These are phyloP conservation scores for Ricordea florida DNA, from an alignment of 92 coral and sea anemone genomes.

Conservation along the genomic window DNA sequence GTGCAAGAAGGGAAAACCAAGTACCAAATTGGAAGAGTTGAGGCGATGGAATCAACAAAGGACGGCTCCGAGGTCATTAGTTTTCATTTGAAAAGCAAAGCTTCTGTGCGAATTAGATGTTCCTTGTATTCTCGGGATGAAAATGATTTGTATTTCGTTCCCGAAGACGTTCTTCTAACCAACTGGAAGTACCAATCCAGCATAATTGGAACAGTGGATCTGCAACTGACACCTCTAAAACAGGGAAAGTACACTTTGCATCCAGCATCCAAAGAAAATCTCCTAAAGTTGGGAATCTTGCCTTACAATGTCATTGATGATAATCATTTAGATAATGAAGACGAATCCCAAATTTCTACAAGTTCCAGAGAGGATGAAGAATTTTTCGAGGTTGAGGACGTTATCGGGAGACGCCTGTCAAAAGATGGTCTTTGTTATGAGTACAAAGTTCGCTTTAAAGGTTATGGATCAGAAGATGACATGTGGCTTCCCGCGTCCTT, in stretches of 20 bases:
- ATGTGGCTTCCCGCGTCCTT: slow-evolving; percentile 50
- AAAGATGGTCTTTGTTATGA: slow-evolving; percentile 38
- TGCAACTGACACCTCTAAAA: background rate
- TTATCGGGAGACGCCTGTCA: slow-evolving; percentile 33
- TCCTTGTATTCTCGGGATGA: background rate
- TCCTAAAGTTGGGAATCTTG: background rate
- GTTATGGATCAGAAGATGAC: slow-evolving; percentile 34
- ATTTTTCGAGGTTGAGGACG: slow-evolving; percentile 46
- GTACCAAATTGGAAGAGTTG: slow-evolving; percentile 1
- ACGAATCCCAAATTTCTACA: background rate
- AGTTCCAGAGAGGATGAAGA: background rate
- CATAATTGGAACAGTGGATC: background rate
- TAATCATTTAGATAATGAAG: background rate
- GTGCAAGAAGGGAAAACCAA: background rate
- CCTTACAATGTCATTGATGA: background rate
- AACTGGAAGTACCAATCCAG: background rate
- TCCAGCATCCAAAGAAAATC: background rate
- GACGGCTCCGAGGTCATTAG: slow-evolving; percentile 14
- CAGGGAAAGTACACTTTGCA: background rate
- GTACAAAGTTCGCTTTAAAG: slow-evolving; percentile 37
- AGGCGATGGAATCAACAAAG: slow-evolving; percentile 16
- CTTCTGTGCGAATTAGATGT: background rate
- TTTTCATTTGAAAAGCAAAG: slow-evolving; percentile 1
- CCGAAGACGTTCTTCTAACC: background rate
- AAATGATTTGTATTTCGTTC: background rate